Evolutionary conservation across 2,888 invertebrate species (phyloP), one percentile per base, ranked within the genome.

Genomic region (Euclidia mi): DNA sequence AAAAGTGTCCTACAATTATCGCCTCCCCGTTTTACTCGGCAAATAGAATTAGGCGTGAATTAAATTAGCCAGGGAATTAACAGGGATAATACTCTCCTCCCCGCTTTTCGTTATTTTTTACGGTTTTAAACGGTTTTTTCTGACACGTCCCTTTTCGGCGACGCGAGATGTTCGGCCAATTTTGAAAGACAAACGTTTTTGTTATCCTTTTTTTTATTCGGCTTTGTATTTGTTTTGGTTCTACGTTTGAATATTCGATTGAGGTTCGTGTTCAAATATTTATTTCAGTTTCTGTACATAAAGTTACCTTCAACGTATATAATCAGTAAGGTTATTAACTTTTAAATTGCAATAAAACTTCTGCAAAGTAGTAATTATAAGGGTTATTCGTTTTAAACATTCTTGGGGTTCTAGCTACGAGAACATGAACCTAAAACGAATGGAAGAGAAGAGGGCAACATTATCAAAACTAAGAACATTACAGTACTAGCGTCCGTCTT

Each of bases 21-120:
- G 91, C 94, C 88, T 90, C 88, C 89, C 89, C 91, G 87, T 91
- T 92, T 90, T 90, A 72, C 91, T 91, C 89, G 75, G 87, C 89
- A 93, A 94, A 94, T 94, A 94, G 94, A 94, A 94, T 94, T 94
- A 94, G 88, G 91, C 90, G 90, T 76, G 91, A 94, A 94, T 94
- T 93, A 91, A 92, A 94, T 94, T 94, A 93, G 86, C 89, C 88
- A 80, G 84, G 85, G 93, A 89, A 94, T 94, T 94, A 94, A 92
- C 94, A 92, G 88, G 94, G 93, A 94, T 94, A 94, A 94, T 94
- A 86, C 75, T 69, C 89, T 85, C 87, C 82, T 78, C 81, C 85
- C 82, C 83, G 70, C 84, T 88, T 83, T 91, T 88, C 88, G 85
- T 85, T 89, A 85, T 88, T 90, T 91, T 88, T 85, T 68, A 78